Evolutionary conservation across 2,797 vertebrate species (phyloP), one percentile per base, ranked within the genome.

Genomic region (Naso thynnoides): DNA sequence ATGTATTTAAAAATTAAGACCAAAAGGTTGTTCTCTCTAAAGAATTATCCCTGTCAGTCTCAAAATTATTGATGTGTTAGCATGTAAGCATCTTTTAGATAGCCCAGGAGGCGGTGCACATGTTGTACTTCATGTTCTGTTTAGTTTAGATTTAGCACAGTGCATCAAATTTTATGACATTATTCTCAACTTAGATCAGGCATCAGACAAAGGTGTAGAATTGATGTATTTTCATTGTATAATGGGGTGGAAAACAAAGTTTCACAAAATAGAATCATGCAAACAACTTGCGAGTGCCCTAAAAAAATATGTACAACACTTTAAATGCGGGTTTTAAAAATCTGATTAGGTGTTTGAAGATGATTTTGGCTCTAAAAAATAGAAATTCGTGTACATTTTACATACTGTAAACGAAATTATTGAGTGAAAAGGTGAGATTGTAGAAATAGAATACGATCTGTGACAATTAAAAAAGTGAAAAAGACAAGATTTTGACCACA

Each of bases 1-100:
- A 23, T 52, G 3, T 42, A 13, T 1, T 67, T 1, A 50, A 55
- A 5, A 47, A 48, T 54, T 36, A 19, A 24, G 36, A 24, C n/a
- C 5, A 15, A 38, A n/a, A 0, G 47, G 18, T 3, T 33, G 9
- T 18, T 31, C 16, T 27, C 14, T 36, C n/a, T 1, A 3, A 62
- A 44, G 15, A 44, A 48, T n/a, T 21, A 19, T 1, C 10, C 10
- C 3, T 23, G 27, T 21, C 13, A 2, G 9, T 13, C n/a, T 50
- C 45, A 27, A n/a, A 54, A 64, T 60, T 39, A 61, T 48, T 60
- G 14, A 62, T 52, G 13, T 19, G 29, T 31, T 56, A 31, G 33
- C 38, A 71, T 47, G 26, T 38, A 13, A 59, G 42, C 42, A 41
- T 58, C 24, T 56, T 41, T 44, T 23, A 47, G 3, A 15, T 58